phyloP scores from a whole-genome alignment of 2,888 invertebrate genomes.

The Piscicola geometra region DNA sequence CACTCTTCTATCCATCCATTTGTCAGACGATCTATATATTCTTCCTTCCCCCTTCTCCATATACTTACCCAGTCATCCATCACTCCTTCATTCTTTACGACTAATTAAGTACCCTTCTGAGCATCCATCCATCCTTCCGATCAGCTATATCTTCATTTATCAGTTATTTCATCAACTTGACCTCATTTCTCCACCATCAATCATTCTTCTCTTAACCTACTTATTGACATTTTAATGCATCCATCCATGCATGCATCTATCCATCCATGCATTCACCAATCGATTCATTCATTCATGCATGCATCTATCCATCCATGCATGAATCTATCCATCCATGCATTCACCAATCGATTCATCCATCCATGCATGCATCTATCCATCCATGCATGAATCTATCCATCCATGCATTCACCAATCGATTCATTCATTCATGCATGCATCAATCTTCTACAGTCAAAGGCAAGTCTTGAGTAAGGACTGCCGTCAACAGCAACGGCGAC shows the following conservation, averaged over 20 bases:
- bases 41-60: background rate
- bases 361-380: background rate
- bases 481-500: slow-evolving; percentile 42
- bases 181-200: too few relatives aligned
- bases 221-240: slow-evolving; percentile 23
- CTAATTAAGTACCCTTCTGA: background rate
- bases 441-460: slow-evolving; percentile 44
- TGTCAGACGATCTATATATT: background rate
- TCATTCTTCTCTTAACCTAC: too few relatives aligned
- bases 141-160: background rate
- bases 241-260: background rate
- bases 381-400: background rate
- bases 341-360: background rate
- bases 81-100: slow-evolving; percentile 10
- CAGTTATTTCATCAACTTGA: background rate
- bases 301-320: background rate
- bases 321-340: background rate
- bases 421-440: slow-evolving; percentile 5
- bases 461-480: slow-evolving; percentile 40
- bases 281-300: slow-evolving; percentile 1
- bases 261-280: background rate
- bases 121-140: background rate
- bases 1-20: background rate
- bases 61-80: too few relatives aligned
- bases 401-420: background rate